phyloP scores from a whole-genome alignment of 92 coral and sea anemone genomes.

The Montipora capitata region DNA sequence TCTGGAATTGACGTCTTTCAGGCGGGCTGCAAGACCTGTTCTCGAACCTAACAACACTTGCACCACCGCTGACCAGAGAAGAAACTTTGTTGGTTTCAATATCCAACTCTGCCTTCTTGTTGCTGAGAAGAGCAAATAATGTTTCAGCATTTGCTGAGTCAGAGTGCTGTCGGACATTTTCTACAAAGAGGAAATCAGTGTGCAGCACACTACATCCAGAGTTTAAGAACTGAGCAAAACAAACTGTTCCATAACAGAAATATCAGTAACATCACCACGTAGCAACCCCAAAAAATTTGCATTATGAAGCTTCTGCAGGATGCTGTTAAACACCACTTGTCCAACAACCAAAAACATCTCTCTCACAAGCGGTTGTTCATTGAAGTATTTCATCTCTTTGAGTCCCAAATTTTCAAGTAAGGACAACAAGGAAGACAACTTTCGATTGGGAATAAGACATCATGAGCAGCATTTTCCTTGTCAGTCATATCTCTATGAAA shows the following conservation, averaged over 20 bases:
- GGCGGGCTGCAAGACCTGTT: constrained; percentile 19
- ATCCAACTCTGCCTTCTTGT: constrained; percentile 3
- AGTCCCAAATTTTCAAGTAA: not conserved
- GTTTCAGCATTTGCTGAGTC: constrained; percentile 12
- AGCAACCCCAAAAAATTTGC: constrained; percentile 34
- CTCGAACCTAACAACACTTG: constrained; percentile 4
- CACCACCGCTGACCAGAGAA: not conserved
- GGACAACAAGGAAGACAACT: not conserved
- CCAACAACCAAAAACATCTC: constrained; percentile 16
- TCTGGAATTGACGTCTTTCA: constrained; percentile 1
- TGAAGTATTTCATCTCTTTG: not conserved
- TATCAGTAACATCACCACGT: constrained; percentile 59
- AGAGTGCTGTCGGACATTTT: not conserved
- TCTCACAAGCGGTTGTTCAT: not conserved
- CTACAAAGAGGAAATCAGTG: constrained; percentile 49
- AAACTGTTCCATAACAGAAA: constrained; percentile 41
- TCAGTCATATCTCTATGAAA: constrained; percentile 8
- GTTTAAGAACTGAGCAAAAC: constrained; percentile 39
- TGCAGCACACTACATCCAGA: constrained; percentile 41
- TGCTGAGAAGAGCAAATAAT: not conserved
- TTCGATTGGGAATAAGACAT: not conserved
- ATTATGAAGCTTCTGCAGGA: constrained; percentile 34
- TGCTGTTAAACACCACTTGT: constrained; percentile 5
- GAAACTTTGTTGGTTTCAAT: not conserved
- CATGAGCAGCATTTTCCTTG: constrained; percentile 16